Conservation (phyloP, 2,888 invertebrate species). For the Monopis laevigella region DNA sequence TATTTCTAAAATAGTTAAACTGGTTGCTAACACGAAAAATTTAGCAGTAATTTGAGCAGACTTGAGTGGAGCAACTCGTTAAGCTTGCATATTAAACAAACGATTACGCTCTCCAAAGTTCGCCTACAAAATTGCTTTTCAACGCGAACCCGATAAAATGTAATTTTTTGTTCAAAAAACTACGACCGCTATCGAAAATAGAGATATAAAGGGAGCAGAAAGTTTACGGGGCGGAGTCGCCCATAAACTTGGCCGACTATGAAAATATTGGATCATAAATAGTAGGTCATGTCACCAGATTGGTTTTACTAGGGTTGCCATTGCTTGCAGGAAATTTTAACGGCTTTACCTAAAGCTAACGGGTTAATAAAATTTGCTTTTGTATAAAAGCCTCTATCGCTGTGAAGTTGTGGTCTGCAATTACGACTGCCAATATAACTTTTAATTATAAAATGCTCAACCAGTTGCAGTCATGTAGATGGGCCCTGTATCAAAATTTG, state of each 20-base stretch:
- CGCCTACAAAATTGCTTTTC: conserved; percentile 1
- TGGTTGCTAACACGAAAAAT: not conserved
- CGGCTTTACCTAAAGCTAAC: not conserved
- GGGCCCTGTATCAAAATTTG: no score
- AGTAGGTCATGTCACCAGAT: conserved; percentile 15
- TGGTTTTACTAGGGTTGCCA: conserved; percentile 9
- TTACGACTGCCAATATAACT: no score
- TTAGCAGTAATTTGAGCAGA: no score
- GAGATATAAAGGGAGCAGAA: conserved; percentile 12
- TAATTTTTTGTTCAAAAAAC: conserved; percentile 9
- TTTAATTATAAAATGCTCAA: no score
- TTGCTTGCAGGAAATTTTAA: conserved; percentile 5
- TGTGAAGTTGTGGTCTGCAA: not conserved
- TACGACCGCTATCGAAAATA: conserved; percentile 11
- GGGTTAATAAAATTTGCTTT: conserved; percentile 2
- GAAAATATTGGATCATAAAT: conserved; percentile 18
- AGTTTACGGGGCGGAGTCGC: conserved; percentile 12
- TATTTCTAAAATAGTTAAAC: not conserved
- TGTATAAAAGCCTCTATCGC: not conserved
- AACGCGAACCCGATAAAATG: conserved; percentile 2
- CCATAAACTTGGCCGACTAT: conserved; percentile 14
- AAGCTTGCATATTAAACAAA: no score
- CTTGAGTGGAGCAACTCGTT: no score
- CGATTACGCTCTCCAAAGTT: not conserved
- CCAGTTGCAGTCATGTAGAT: not conserved